Evolutionary conservation across 1,140 invertebrate genomes (phyloP), one percentile per base, ranked within the genome.

Genomic region (Drosophila ercepeae): DNA sequence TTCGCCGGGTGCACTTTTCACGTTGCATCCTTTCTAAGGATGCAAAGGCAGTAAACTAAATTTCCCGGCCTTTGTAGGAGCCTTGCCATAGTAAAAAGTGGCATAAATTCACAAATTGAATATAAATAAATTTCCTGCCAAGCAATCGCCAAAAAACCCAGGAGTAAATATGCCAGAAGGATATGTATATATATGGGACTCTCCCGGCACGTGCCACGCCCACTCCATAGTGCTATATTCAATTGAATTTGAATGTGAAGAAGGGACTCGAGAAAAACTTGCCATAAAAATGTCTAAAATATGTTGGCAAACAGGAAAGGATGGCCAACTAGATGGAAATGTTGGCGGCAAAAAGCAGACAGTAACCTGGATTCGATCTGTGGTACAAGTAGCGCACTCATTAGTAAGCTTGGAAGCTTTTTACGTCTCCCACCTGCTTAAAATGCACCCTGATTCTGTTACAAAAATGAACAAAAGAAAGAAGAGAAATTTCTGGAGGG

Each of bases 61-160:
- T 83, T 83, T 71, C 79, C 60, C 64, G 39, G 64, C 36, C 49
- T 67, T 67, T 73, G 49, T 74, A 49, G 71, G 36, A 16, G 41
- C 29, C 16, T 7, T 18, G 41, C 14, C 41, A 2, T 3, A 16
- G 59, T 29, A 79, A 65, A 71, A 68, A 63, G 53, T 68, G 63
- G 81, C 79, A 81, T 76, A 81, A 88, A 81, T 76, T 70, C 76
- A 32, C 67, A 86, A 86, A 86, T 86, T 86, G 82, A 86, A 88
- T 86, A 88, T 86, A 88, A 86, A 86, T 86, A 86, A 86, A 86
- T 86, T 86, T 86, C 81, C 81, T 86, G 79, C 75, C 81, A 78
- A 58, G 59, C 32, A 60, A 57, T 51, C 42, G 36, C 57, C 42
- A 46, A 21, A 9, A 76, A 60, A 79, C 75, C 71, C 23, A 18